Evolutionary conservation across 35 echinoderm and acorn worm species (phyloP), one percentile per base, ranked within the genome.

Genomic region (Strongylocentrotus purpuratus): DNA sequence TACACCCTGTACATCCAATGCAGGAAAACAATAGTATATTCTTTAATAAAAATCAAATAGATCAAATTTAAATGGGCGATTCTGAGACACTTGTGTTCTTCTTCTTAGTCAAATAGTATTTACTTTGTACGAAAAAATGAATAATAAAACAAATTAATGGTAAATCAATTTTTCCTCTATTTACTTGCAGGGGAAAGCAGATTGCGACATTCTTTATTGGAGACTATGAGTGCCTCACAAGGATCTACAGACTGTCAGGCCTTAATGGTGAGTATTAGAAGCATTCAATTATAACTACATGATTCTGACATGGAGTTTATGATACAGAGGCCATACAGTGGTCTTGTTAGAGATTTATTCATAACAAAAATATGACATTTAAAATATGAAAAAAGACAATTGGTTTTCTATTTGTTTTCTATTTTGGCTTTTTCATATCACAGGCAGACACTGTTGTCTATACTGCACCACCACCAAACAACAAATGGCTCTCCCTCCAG

Each of bases 191-290:
- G 85, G 95, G 92, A 33, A 94, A 94, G 45, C n/a, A 31, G n/a
- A 85, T 96, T 31, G 17, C 32, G 5, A 9, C 86, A 7, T 96
- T 94, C 46, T 9, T 94, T 18, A 87, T 96, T 55, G 95, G 95
- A 1, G 78, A 96, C 46, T 96, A 96, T 65, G 95, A 96, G 32
- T 87, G 59, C 17, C 71, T 96, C 33, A 86, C 47, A 4, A 94
- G 55, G 46, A 47, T 96, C 5, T 96, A 96, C 94, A 92, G 95
- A 86, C 31, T 96, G 5, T 33, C 91, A 31, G 91, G 61, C 58
- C 25, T 58, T 20, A 94, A 96, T 96, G 95, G 95, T 96, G 35
- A 70, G 59, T 61, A 78, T 22, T 41, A 41, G 35, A 41, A 41
- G 35, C 35, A 41, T 41, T 41, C 35, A 41, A 41, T 41, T 3